Conservation (phyloP, 92 coral and sea anemone species). For the Phenganax marumi region DNA sequence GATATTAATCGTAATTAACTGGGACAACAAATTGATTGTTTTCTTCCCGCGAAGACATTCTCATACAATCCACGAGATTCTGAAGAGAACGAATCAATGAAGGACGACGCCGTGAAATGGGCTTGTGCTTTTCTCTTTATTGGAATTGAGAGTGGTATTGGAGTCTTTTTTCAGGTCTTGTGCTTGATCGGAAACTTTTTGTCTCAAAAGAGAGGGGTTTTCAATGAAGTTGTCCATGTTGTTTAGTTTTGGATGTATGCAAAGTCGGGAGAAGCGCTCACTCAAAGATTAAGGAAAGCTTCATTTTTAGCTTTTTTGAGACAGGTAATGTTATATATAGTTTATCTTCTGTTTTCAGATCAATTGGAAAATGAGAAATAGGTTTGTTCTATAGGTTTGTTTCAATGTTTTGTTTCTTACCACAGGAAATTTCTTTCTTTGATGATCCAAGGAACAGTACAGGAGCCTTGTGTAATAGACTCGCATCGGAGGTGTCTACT, state of each 20-base stretch:
- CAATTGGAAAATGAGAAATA: neutral
- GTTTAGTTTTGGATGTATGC: slow-evolving; percentile 70
- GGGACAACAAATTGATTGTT: neutral
- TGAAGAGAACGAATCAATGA: slow-evolving; percentile 47
- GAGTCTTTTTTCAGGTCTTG: slow-evolving; percentile 68
- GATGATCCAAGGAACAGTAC: slow-evolving; percentile 81
- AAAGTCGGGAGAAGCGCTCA: slow-evolving; percentile 77
- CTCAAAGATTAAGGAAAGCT: slow-evolving; percentile 66
- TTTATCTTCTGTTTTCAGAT: neutral
- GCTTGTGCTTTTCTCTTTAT: slow-evolving; percentile 67
- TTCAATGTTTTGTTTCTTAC: neutral
- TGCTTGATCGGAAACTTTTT: neutral
- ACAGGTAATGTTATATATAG: slow-evolving; percentile 59
- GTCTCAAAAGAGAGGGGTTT: neutral
- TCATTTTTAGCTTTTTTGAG: slow-evolving; percentile 66
- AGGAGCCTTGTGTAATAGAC: slow-evolving; percentile 77
- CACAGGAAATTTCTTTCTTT: slow-evolving; percentile 77
- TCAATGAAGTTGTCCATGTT: neutral
- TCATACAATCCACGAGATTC: neutral
- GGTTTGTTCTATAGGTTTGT: neutral
- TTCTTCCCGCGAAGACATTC: slow-evolving; percentile 41
- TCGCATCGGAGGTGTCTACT: slow-evolving; percentile 80
- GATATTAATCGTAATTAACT: neutral
- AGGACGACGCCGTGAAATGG: slow-evolving; percentile 70
- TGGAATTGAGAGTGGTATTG: slow-evolving; percentile 63